phyloP scores from a whole-genome alignment of 2,888 invertebrate species.

The Leucophora obtusa region DNA sequence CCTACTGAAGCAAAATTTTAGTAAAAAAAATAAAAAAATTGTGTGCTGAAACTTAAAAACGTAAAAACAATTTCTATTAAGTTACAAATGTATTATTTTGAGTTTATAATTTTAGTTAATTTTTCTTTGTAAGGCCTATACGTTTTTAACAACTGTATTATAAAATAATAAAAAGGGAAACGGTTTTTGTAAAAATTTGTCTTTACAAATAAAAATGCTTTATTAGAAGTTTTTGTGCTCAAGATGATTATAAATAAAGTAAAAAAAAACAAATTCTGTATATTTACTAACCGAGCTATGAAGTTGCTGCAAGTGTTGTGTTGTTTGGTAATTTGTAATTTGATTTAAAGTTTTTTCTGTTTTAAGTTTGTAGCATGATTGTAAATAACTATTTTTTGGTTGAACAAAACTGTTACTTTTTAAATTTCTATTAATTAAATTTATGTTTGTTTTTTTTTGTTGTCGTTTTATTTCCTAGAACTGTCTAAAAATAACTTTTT shows the following conservation, averaged over 20 bases:
- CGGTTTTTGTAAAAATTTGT: constrained; percentile 72
- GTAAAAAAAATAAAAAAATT: too few relatives aligned
- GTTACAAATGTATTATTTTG: too few relatives aligned
- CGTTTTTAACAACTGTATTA: constrained; percentile 31
- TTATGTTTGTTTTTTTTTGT: constrained; percentile 28
- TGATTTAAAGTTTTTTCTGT: constrained; percentile 43
- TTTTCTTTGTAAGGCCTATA: too few relatives aligned
- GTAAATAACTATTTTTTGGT: constrained; percentile 1
- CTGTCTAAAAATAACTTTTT: not conserved
- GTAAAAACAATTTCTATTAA: too few relatives aligned
- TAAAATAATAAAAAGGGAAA: constrained; percentile 69
- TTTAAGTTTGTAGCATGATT: constrained; percentile 6
- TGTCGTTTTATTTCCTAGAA: not conserved
- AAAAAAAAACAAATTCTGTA: constrained; percentile 67
- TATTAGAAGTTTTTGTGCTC: constrained; percentile 64
- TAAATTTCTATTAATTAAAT: constrained; percentile 20
- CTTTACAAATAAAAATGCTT: constrained; percentile 52
- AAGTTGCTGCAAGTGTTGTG: constrained; percentile 77
- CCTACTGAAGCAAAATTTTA: too few relatives aligned
- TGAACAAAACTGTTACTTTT: not conserved
- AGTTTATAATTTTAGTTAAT: too few relatives aligned
- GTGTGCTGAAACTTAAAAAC: too few relatives aligned
- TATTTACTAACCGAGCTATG: constrained; percentile 75
- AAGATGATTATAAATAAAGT: constrained; percentile 48
- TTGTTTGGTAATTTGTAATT: constrained; percentile 53